Conservation (phyloP, 1,140 invertebrate species). For the Atta colombica region DNA sequence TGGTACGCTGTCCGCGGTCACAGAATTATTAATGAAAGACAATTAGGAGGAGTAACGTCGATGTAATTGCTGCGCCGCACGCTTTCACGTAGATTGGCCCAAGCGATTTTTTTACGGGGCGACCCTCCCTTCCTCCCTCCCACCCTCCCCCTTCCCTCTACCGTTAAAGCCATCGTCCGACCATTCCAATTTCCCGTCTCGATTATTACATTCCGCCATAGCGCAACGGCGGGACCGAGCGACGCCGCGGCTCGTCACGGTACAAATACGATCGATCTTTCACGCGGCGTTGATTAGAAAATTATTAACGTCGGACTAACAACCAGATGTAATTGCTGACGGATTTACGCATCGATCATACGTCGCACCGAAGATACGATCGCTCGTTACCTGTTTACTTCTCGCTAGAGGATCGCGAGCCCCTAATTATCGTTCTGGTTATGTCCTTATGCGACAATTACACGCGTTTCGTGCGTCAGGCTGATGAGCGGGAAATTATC, state of each 20-base stretch:
- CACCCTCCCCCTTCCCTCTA: not conserved
- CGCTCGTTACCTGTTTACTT: slow-evolving; percentile 59
- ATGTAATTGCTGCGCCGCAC: slow-evolving; percentile 77
- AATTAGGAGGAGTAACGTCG: slow-evolving; percentile 79
- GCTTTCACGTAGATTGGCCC: slow-evolving; percentile 61
- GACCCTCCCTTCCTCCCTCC: not conserved
- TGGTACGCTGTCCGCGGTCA: slow-evolving; percentile 77
- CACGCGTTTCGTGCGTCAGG: slow-evolving; percentile 11
- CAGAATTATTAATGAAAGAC: slow-evolving; percentile 81
- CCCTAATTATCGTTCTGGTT: slow-evolving; percentile 47
- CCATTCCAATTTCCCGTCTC: slow-evolving; percentile 57
- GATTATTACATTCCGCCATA: slow-evolving; percentile 53
- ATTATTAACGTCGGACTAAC: slow-evolving; percentile 63
- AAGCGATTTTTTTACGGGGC: slow-evolving; percentile 36
- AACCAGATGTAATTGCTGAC: slow-evolving; percentile 47
- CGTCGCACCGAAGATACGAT: slow-evolving; percentile 19
- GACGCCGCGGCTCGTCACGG: slow-evolving; percentile 48
- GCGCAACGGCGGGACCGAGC: slow-evolving; percentile 17
- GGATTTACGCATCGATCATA: slow-evolving; percentile 60
- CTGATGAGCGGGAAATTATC: slow-evolving; percentile 28
- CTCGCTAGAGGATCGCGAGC: slow-evolving; percentile 30
- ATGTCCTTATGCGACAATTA: slow-evolving; percentile 56
- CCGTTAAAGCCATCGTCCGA: not conserved
- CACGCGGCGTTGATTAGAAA: slow-evolving; percentile 62
- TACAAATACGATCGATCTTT: slow-evolving; percentile 63